Evolutionary conservation across 1,140 invertebrate species (phyloP).

Genomic region (Trinorchestia longiramus): DNA sequence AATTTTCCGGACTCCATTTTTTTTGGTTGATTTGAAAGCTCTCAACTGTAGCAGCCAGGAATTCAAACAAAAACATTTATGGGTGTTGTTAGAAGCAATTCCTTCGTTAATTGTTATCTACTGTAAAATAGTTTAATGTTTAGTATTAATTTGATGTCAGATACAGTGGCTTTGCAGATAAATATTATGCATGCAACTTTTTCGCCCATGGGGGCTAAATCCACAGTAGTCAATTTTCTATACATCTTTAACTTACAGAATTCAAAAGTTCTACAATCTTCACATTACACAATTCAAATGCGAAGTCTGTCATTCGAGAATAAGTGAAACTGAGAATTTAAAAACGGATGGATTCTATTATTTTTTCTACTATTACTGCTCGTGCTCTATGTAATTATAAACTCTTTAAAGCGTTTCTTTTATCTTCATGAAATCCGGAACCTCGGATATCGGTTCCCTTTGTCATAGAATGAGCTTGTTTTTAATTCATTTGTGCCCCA

Average conservation of each 20-base stretch:
- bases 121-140: no score
- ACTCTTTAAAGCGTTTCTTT: neutral
- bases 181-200: neutral
- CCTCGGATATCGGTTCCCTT: no score
- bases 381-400: neutral
- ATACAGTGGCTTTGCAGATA: neutral
- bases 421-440: neutral
- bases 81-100: neutral
- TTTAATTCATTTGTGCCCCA: neutral
- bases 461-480: neutral
- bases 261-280: neutral
- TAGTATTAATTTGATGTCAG: neutral
- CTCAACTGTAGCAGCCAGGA: neutral
- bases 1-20: no score
- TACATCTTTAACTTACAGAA: neutral
- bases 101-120: no score
- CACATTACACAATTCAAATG: neutral
- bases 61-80: neutral
- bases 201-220: neutral
- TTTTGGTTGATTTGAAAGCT: neutral
- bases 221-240: neutral
- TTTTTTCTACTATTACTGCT: neutral
- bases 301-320: no score
- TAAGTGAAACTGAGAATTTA: no score
- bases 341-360: neutral